Base-by-base conservation (phyloP, 2,888 invertebrate species). In the Nasonovia ribisnigri region DNA sequence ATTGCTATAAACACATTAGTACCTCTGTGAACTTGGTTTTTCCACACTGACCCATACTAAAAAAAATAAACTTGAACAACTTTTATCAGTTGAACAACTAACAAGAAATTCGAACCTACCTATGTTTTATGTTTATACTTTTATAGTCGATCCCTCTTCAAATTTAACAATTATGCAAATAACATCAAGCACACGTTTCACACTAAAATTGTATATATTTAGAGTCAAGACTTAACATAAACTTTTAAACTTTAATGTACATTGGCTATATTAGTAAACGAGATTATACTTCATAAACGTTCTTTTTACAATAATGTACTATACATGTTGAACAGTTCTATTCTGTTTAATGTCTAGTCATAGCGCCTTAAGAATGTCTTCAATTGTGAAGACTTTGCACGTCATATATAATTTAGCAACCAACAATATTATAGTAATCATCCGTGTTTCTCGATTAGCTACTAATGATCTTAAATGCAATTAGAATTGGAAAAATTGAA, bases 11-110 rank as follows among this genome's bases (percentile, higher is more conserved):
- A 60, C 13, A 60, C 13, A 60, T 60, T 60, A 60, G 29, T n/a
- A 29, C 60, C n/a, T 84, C 43, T 84, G 24, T 5, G 11, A 84
- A 36, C 84, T 84, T 26, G 3, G 26, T 24, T 43, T 84, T 42
- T 77, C 4, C 4, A 1, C 24, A 57, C 57, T 29, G 10, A 60
- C 43, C 43, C 42, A 8, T 48, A 86, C n/a, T 48, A n/a, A 48
- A 87, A 87, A 87, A n/a, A 87, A 48, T 46, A 87, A 46, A 87
- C n/a, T 29, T 48, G n/a, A 87, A 87, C 46, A 29, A 86, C 16
- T 48, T 86, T 86, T 48, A 86, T 86, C 46, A 86, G 48, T 16
- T 48, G n/a, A 51, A 20, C 51, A 51, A 51, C 51, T 51, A 48
- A 86, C 46, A 86, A 46, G 46, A 86, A 86, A 48, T 86, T 6